Evolutionary conservation across 2,113 vertebrate genomes (phyloP), one percentile per base, ranked within the genome.

Genomic region (Aegotheles bennettii): DNA sequence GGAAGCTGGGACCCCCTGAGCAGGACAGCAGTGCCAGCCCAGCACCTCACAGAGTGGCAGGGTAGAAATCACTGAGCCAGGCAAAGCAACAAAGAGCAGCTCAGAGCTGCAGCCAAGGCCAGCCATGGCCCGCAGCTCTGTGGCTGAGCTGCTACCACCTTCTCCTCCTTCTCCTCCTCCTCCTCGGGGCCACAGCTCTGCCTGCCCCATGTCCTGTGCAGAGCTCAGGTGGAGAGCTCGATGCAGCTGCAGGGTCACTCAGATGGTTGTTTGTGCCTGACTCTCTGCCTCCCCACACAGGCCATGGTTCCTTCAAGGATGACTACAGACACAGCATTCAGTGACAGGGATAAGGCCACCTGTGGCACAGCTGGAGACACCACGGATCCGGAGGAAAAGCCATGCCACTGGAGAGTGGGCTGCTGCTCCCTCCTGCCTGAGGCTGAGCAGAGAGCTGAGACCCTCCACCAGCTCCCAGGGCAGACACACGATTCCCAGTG

Each of bases 51-150:
- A 4, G 18, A 77, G 13, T 4, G 15, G 25, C 7, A 11, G 26
- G 9, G 31, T 18, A 43, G 33, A 26, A 74, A 68, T 31, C 3
- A 3, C 35, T 75, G 56, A 54, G 42, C 18, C 28, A 51, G 19
- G 20, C 35, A 42, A 79, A 67, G 28, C 53, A 68, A 42, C 16
- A 38, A 84, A n/a, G 18, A 53, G 33, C 47, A 74, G 40, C 59
- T 74, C 60, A 36, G 53, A 65, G 31, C 11, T 56, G 43, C 56
- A 56, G 2, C 29, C 0, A 1, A 59, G 38, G 60, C 43, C 33
- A 87, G 38, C 28, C 9, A 16, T 1, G 0, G 35, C 29, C 29
- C 1, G 0, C 0, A 1, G 43, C 57, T 48, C 69, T 3, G 0
- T 5, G 43, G 50, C 31, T 68, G 48, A 76, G 13, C 19, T 48